phyloP scores from a whole-genome alignment of 1,140 invertebrate species.

The Thereuonema tuberculata region DNA sequence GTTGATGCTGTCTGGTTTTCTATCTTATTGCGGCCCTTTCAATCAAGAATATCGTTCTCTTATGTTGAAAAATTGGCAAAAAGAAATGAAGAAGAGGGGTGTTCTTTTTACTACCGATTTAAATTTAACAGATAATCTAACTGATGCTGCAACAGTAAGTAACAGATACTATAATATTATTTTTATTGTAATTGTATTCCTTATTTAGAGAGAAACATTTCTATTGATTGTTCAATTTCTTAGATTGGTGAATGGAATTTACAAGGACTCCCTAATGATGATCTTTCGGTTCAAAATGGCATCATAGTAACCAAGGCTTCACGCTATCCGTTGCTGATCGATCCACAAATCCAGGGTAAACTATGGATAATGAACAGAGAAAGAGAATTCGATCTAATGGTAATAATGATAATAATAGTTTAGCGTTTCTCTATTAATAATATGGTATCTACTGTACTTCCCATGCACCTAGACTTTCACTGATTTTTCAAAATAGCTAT shows the following conservation, averaged over 20 bases:
- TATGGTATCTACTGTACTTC: no score
- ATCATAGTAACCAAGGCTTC: slow-evolving; percentile 88
- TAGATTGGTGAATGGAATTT: slow-evolving; percentile 90
- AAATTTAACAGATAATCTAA: slow-evolving; percentile 79
- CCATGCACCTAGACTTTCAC: no score
- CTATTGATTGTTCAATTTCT: not conserved
- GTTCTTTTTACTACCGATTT: slow-evolving; percentile 75
- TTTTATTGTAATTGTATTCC: not conserved
- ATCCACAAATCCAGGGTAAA: slow-evolving; percentile 94
- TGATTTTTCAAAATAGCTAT: no score
- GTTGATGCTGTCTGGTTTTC: slow-evolving; percentile 77
- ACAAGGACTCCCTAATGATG: slow-evolving; percentile 90
- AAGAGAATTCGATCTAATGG: slow-evolving; percentile 69
- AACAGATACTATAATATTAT: no score
- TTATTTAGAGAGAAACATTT: no score
- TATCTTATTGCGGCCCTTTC: slow-evolving; percentile 92
- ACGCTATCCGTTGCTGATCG: slow-evolving; percentile 85
- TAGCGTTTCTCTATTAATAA: not conserved
- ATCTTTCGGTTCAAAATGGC: slow-evolving; percentile 90
- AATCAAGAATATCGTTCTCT: slow-evolving; percentile 84
- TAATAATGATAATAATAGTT: slow-evolving; percentile 19
- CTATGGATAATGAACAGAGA: slow-evolving; percentile 96
- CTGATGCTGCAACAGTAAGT: slow-evolving; percentile 61
- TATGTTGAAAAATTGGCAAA: slow-evolving; percentile 69
- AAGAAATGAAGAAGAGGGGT: slow-evolving; percentile 57